Evolutionary conservation across 1,140 invertebrate species (phyloP), one percentile per base, ranked within the genome.

Genomic region (Contarinia nasturtii): DNA sequence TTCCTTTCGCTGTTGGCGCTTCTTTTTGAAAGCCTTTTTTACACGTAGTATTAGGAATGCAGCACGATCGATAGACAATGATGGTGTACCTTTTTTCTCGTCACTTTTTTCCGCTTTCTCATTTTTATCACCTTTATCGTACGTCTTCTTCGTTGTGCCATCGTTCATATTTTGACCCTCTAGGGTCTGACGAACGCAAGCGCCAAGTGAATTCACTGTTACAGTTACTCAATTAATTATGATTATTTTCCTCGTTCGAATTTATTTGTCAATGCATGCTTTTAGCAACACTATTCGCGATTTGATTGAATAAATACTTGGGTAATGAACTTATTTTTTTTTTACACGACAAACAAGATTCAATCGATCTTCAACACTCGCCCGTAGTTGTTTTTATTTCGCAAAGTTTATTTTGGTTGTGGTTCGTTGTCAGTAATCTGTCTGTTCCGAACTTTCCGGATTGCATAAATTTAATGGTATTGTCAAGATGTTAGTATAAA

Each of bases 21-120:
- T 89, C 70, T 86, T 89, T 64, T 85, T 86, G 67, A 91, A 90
- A 18, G 85, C 86, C 59, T 82, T 78, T 58, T 87, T 88, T 36
- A 90, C 85, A 50, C 86, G 67, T 48, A 91, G 70, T 48, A 91
- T 73, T 17, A 91, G 70, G 64, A 91, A 90, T 18, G 86, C 87
- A 27, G 86, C 86, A 49, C 82, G 70, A 67, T 86, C 84, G 57
- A 88, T 86, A 48, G 82, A 84, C 50, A 88, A 69, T 22, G 74
- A 73, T 34, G 67, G 60, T 49, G 49, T 57, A 48, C 56, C 57
- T 11, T 57, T 52, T 36, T 17, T 12, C 4, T 27, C 27, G 27
- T 10, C 27, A 27, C 10, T 27, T 27, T 27, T 27, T 27, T 27
- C 27, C 20, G 41, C n/a, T 43, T 43, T 43, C 18, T 43, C 41